Evolutionary conservation across 2,888 invertebrate genomes (phyloP).

Genomic region (Epinotia bilunana): DNA sequence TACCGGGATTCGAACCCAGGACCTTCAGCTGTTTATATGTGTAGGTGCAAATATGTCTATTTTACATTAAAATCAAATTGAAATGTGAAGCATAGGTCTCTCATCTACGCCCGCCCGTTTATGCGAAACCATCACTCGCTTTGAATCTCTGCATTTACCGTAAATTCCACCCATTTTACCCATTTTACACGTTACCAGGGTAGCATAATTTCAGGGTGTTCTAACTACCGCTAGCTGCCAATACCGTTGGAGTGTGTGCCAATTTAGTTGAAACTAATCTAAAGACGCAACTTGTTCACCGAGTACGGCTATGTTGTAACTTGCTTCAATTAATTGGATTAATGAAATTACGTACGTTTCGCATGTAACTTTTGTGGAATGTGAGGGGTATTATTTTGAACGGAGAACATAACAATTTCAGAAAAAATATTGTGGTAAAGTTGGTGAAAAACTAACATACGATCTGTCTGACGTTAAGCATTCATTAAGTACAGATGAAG

Average conservation of each 20-base stretch:
- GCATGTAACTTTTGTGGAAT: not conserved
- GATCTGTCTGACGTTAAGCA: too few species aligned
- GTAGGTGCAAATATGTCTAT: too few species aligned
- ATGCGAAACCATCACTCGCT: not conserved
- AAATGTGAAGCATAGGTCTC: too few species aligned
- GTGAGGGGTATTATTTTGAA: not conserved
- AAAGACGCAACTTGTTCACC: constrained; percentile 41
- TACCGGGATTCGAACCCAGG: too few species aligned
- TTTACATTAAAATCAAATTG: too few species aligned
- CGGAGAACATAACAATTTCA: not conserved
- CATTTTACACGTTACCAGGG: constrained; percentile 22
- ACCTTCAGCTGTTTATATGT: too few species aligned
- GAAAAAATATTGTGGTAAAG: not conserved
- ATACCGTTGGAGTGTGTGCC: constrained; percentile 37
- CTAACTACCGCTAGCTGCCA: constrained; percentile 20
- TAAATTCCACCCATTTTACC: not conserved
- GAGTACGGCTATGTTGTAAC: constrained; percentile 30
- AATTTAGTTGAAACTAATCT: constrained; percentile 43
- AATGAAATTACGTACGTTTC: constrained; percentile 21
- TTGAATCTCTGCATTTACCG: constrained; percentile 1
- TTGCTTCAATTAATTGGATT: constrained; percentile 37
- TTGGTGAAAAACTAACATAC: too few species aligned
- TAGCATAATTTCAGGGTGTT: constrained; percentile 15
- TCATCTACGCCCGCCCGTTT: not conserved
- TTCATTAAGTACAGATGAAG: too few species aligned